Evolutionary conservation across 2,888 invertebrate genomes (phyloP).

Genomic region (Zygogramma bicolorata): DNA sequence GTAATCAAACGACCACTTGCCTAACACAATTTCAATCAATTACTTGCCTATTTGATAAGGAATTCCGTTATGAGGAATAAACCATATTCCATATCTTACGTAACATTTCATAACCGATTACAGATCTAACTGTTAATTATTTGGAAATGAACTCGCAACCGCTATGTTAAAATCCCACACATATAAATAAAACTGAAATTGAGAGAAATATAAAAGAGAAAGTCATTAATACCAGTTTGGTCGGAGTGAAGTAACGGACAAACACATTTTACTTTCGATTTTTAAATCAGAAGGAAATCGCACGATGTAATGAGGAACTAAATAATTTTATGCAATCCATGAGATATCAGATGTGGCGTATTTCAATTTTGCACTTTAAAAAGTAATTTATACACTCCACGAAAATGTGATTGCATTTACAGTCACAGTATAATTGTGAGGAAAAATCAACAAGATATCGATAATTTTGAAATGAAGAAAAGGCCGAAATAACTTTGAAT

Average conservation of each 20-base stretch:
- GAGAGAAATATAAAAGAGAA: constrained; percentile 52
- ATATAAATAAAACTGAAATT: constrained; percentile 34
- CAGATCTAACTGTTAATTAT: constrained; percentile 27
- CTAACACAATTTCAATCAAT: not conserved
- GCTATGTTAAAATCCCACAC: constrained; percentile 28
- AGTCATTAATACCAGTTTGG: constrained; percentile 52
- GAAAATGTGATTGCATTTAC: too few relatives aligned
- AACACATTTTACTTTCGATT: constrained; percentile 51
- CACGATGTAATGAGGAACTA: constrained; percentile 16
- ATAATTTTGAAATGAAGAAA: too few relatives aligned
- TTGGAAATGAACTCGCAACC: constrained; percentile 29
- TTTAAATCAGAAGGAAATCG: constrained; percentile 42
- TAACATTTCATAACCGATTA: constrained; percentile 3
- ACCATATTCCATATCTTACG: not conserved
- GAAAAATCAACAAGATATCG: too few relatives aligned
- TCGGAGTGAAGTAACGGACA: constrained; percentile 54
- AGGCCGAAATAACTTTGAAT: too few relatives aligned
- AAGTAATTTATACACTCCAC: too few relatives aligned
- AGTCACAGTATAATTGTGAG: too few relatives aligned
- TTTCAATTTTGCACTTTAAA: constrained; percentile 1
- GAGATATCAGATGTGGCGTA: constrained; percentile 9
- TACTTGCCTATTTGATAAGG: not conserved
- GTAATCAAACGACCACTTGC: too few relatives aligned
- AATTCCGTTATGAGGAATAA: not conserved
- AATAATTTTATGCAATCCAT: constrained; percentile 26